Conservation (phyloP, 2,113 vertebrate species). For the Chloropsis cyanopogon region DNA sequence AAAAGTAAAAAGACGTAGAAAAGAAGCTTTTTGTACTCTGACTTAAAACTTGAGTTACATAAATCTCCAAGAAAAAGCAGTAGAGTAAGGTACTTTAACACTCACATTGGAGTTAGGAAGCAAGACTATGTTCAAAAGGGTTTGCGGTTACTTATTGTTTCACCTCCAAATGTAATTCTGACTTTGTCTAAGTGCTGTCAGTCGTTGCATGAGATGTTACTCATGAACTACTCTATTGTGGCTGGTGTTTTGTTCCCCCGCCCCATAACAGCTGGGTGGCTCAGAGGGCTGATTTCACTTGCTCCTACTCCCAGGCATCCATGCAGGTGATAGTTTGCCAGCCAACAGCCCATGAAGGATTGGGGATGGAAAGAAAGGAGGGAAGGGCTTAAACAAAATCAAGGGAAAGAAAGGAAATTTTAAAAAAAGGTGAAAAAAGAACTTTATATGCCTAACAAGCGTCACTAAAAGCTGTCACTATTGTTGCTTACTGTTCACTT, state of each 20-base stretch:
- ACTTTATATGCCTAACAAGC: conserved; percentile 52
- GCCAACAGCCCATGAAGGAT: conserved; percentile 83
- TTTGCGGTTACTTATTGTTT: conserved; percentile 17
- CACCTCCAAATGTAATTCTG: conserved; percentile 28
- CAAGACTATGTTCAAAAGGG: not conserved
- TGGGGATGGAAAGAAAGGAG: conserved; percentile 52
- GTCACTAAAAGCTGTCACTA: conserved; percentile 69
- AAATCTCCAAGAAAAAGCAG: not conserved
- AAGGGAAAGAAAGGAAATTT: conserved; percentile 21
- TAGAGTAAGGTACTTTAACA: not conserved
- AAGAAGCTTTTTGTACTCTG: not conserved
- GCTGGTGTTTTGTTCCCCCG: conserved; percentile 50
- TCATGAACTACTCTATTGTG: conserved; percentile 62
- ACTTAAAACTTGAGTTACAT: not conserved
- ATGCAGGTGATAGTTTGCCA: conserved; percentile 84
- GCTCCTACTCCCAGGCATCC: conserved; percentile 76
- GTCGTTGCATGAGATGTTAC: conserved; percentile 56
- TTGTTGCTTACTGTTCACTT: conserved; percentile 76
- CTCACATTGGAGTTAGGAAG: not conserved
- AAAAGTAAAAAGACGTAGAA: not conserved
- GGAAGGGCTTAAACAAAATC: conserved; percentile 11
- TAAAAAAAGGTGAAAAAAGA: not conserved
- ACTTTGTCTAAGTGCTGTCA: conserved; percentile 51
- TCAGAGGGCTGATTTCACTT: conserved; percentile 77
- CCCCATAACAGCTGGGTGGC: conserved; percentile 73